A percentile compares a stretch with the other conserved stretches of the same genome.
Conservation (phyloP, 2,888 invertebrate species). For the Orthonevra nobilis region DNA sequence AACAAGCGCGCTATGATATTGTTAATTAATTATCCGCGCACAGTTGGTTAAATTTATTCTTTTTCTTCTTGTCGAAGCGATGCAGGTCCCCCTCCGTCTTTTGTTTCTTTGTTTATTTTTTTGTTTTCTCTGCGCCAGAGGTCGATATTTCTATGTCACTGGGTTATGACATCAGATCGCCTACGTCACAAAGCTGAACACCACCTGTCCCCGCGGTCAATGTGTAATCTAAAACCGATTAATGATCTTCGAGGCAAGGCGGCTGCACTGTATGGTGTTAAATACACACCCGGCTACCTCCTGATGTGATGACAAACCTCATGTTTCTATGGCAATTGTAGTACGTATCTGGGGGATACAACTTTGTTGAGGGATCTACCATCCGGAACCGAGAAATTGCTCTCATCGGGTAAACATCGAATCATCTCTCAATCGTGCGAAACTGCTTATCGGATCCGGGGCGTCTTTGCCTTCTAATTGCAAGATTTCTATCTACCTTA, state of each 20-base stretch:
- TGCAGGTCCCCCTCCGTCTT: too few species aligned
- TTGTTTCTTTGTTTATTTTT: too few species aligned
- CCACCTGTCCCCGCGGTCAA: slow-evolving; percentile 39
- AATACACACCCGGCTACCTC: slow-evolving; percentile 5
- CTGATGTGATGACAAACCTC: neutral
- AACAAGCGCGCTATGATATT: slow-evolving; percentile 63
- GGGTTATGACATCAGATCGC: slow-evolving; percentile 58
- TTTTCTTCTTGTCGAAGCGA: slow-evolving; percentile 13
- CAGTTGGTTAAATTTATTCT: slow-evolving; percentile 63
- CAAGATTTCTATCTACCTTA: too few species aligned
- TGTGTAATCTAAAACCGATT: slow-evolving; percentile 29
- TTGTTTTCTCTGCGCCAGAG: too few species aligned
- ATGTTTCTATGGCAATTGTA: slow-evolving; percentile 25
- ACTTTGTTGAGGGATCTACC: slow-evolving; percentile 49
- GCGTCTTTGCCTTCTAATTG: slow-evolving; percentile 28
- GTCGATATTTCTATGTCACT: slow-evolving; percentile 59
- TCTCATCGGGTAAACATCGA: slow-evolving; percentile 49
- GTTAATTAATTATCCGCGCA: slow-evolving; percentile 67
- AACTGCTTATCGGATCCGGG: slow-evolving; percentile 52
- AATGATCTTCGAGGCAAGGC: slow-evolving; percentile 10
- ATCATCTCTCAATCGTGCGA: slow-evolving; percentile 61
- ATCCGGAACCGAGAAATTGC: slow-evolving; percentile 60
- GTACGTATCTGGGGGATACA: slow-evolving; percentile 44
- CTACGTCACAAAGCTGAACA: slow-evolving; percentile 22
- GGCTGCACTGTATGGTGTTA: slow-evolving; percentile 30